Evolutionary conservation across 2,113 vertebrate genomes (phyloP).

Genomic region (Gallinago undulata): DNA sequence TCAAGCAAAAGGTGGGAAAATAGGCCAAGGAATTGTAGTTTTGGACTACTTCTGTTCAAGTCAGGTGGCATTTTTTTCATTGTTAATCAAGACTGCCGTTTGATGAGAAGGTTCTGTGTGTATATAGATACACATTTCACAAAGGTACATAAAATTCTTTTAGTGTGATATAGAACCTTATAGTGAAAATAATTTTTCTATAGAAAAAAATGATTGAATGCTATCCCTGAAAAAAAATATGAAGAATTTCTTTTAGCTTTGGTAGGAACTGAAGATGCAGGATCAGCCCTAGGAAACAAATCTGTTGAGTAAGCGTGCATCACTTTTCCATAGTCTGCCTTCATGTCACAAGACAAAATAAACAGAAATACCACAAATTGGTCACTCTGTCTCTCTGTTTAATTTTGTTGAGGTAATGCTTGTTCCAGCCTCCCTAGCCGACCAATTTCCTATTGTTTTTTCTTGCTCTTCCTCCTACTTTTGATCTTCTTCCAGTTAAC

Average conservation of each 20-base stretch:
- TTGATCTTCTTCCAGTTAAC: conserved; percentile 26
- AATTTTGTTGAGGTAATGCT: conserved; percentile 34
- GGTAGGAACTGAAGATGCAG: not conserved
- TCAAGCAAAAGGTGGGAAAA: not conserved
- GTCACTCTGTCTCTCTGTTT: conserved; percentile 17
- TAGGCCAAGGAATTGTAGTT: not conserved
- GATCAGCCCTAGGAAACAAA: not conserved
- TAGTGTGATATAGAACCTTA: not conserved
- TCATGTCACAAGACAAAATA: conserved; percentile 44
- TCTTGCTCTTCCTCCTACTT: conserved; percentile 16
- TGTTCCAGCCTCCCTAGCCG: not conserved
- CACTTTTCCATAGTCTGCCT: not conserved
- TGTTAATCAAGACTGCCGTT: not conserved
- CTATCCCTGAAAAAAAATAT: not conserved
- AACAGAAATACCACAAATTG: conserved; percentile 39
- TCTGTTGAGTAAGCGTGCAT: not conserved
- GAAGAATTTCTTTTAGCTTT: not conserved
- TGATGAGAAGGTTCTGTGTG: not conserved
- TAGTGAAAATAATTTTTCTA: not conserved
- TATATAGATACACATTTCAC: not conserved
- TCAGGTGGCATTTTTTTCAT: not conserved
- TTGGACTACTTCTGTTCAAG: not conserved
- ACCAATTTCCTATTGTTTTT: not conserved
- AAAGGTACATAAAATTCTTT: not conserved
- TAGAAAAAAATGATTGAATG: not conserved